Evolutionary conservation across 2,113 vertebrate genomes (phyloP).

Genomic region (Sebastes fasciatus): DNA sequence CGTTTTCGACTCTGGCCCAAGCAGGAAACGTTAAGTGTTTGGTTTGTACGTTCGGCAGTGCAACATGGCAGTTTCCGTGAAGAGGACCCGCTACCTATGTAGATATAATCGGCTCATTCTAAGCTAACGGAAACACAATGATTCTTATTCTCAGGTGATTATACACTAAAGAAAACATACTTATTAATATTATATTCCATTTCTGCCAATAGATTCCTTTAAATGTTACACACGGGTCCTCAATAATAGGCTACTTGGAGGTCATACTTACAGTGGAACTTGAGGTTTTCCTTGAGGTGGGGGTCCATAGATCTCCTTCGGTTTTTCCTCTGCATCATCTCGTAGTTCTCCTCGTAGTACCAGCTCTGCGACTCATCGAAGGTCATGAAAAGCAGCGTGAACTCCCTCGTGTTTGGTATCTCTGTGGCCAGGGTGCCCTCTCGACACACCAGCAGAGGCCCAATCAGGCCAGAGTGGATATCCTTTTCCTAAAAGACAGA

Average conservation of each 20-base stretch:
- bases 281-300: slow-evolving; percentile 79
- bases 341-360: slow-evolving; percentile 87
- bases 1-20: too few species aligned
- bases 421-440: slow-evolving; percentile 84
- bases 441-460: slow-evolving; percentile 92
- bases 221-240: too few species aligned
- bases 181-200: too few species aligned
- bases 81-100: too few species aligned
- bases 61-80: too few species aligned
- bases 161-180: too few species aligned
- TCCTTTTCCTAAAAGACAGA: slow-evolving; percentile 89
- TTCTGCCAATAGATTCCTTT: too few species aligned
- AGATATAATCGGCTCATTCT: too few species aligned
- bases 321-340: slow-evolving; percentile 72
- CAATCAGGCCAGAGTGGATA: slow-evolving; percentile 93
- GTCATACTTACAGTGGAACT: slow-evolving; percentile 88
- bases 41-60: too few species aligned
- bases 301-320: slow-evolving; percentile 50
- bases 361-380: slow-evolving; percentile 97
- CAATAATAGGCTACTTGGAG: not conserved
- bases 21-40: too few species aligned
- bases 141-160: too few species aligned
- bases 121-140: too few species aligned
- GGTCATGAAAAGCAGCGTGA: slow-evolving; percentile 93
- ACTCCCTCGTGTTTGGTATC: slow-evolving; percentile 81